phyloP scores from a whole-genome alignment of 2,113 vertebrate genomes.

The Psilopsiagon aymara region DNA sequence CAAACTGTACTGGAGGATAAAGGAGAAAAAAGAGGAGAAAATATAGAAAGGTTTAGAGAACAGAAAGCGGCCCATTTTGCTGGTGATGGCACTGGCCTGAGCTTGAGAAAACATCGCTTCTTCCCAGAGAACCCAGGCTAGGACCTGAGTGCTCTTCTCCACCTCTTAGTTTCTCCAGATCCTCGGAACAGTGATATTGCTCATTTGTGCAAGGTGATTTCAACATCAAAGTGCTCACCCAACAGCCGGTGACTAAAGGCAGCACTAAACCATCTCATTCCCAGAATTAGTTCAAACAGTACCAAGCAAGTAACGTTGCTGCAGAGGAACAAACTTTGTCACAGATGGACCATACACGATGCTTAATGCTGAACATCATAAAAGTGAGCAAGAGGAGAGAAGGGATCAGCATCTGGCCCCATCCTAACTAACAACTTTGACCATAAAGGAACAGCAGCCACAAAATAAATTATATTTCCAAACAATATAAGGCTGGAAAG shows the following conservation, averaged over 20 bases:
- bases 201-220: neutral
- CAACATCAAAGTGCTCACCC: neutral
- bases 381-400: neutral
- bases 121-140: neutral
- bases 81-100: neutral
- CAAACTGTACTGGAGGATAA: neutral
- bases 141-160: neutral
- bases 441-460: neutral
- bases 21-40: neutral
- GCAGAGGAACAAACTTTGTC: neutral
- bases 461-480: neutral
- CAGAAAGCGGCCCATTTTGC: neutral
- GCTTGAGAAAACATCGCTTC: neutral
- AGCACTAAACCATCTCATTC: neutral
- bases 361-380: fast-evolving
- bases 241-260: neutral
- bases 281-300: neutral
- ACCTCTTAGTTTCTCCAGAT: neutral
- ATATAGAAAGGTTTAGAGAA: neutral
- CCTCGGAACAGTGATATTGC: neutral
- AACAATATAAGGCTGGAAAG: neutral
- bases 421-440: neutral
- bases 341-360: fast-evolving
- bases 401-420: neutral
- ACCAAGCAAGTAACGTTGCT: neutral